Percentiles rank a stretch among this genome's conserved stretches.
Conservation (phyloP, 92 coral and sea anemone species). For the Zoanthus solanderi region DNA sequence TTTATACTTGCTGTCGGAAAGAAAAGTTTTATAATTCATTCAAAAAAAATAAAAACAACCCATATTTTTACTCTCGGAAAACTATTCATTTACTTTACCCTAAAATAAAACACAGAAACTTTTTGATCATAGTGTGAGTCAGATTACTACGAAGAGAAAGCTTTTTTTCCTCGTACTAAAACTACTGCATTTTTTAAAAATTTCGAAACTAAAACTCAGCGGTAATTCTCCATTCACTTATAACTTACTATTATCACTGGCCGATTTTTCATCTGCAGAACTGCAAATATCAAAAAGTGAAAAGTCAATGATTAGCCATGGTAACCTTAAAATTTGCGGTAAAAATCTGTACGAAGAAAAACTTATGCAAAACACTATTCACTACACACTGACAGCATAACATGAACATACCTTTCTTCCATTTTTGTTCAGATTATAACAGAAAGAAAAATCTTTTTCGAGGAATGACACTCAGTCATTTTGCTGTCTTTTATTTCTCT, state of each 20-base stretch:
- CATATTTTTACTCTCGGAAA: no score
- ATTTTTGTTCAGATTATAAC: slow-evolving; percentile 10
- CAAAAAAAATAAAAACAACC: no score
- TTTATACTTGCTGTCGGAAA: no score
- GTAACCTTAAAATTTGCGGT: slow-evolving; percentile 17
- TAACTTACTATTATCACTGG: slow-evolving; percentile 15
- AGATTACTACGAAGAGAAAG: neutral
- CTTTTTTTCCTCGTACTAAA: neutral
- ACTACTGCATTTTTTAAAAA: neutral
- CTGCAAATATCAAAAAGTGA: slow-evolving; percentile 17
- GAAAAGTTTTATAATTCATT: no score
- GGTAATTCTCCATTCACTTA: neutral
- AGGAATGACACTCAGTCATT: neutral
- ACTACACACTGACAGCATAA: neutral
- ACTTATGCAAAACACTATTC: neutral
- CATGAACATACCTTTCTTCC: slow-evolving; percentile 30
- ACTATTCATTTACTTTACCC: no score
- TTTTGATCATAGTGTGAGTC: no score
- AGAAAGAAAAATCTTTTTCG: neutral
- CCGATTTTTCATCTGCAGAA: slow-evolving; percentile 18
- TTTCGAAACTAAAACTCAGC: neutral
- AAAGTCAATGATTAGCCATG: slow-evolving; percentile 16
- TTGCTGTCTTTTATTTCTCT: neutral
- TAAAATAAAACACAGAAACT: no score
- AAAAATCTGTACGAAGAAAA: neutral